phyloP scores from a whole-genome alignment of 2,888 invertebrate species.

The Hypomecis punctinalis region DNA sequence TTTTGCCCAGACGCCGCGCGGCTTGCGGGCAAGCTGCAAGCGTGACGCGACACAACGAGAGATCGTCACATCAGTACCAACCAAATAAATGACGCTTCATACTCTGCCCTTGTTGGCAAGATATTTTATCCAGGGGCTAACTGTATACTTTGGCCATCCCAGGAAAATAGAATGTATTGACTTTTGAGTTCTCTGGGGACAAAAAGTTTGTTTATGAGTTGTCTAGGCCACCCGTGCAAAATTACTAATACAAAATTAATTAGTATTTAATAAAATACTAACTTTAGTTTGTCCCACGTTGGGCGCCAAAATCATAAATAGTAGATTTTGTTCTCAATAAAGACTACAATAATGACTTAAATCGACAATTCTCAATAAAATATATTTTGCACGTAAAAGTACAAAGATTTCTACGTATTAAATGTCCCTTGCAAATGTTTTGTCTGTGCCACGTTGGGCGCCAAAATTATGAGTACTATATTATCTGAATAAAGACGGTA shows the following conservation, averaged over 20 bases:
- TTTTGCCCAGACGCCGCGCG: slow-evolving; percentile 83
- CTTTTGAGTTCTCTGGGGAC: too few species aligned
- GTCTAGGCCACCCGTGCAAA: too few species aligned
- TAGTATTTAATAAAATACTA: too few species aligned
- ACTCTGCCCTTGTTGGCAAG: background rate
- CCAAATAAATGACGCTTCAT: background rate
- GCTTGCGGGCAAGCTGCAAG: slow-evolving; percentile 87
- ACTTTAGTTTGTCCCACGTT: background rate
- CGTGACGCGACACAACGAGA: slow-evolving; percentile 85
- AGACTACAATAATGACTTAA: too few species aligned
- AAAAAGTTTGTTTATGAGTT: too few species aligned
- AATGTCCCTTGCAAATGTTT: background rate
- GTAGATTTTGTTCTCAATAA: background rate
- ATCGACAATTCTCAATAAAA: background rate
- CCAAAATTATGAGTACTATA: background rate
- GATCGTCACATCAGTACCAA: slow-evolving; percentile 84
- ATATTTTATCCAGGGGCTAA: too few species aligned
- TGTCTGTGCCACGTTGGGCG: background rate
- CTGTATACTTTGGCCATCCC: background rate
- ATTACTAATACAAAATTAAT: background rate
- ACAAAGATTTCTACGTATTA: too few species aligned
- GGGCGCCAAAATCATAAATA: slow-evolving; percentile 19
- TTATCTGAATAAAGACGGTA: background rate
- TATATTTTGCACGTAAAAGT: too few species aligned
- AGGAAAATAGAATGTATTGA: too few species aligned